phyloP scores from a whole-genome alignment of 2,113 vertebrate genomes.

The Ciconia stormi region DNA sequence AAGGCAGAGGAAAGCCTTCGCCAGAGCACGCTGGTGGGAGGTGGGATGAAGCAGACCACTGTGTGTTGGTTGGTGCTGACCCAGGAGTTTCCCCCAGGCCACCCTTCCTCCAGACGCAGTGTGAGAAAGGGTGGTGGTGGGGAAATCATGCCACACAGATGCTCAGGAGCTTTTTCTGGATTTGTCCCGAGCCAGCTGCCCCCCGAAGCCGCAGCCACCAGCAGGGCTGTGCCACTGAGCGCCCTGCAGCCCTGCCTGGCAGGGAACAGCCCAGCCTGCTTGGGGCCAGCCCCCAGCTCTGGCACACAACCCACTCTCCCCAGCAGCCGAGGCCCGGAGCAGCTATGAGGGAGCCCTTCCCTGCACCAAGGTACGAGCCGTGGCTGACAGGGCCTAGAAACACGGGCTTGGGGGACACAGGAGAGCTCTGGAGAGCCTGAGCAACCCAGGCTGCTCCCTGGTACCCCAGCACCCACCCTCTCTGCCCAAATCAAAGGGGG shows the following conservation, averaged over 20 bases:
- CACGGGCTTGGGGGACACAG: too few relatives aligned
- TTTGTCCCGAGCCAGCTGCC: background rate
- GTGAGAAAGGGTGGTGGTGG: background rate
- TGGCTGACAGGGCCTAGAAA: background rate
- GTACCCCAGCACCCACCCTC: background rate
- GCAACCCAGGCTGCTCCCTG: background rate
- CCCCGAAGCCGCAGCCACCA: background rate
- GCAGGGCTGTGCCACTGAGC: background rate
- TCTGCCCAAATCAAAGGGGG: background rate
- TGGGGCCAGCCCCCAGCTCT: background rate
- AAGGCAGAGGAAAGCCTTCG: rapidly evolving
- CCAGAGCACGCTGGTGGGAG: background rate
- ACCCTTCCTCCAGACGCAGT: background rate
- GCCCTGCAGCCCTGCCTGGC: background rate
- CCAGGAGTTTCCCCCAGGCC: background rate
- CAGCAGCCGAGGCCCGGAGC: background rate
- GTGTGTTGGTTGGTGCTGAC: background rate
- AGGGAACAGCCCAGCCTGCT: background rate
- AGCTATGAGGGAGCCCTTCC: background rate
- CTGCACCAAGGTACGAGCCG: rapidly evolving
- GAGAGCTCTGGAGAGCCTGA: background rate
- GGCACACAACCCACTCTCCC: background rate
- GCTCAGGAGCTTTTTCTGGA: background rate
- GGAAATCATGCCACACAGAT: rapidly evolving
- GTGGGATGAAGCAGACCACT: background rate